Evolutionary conservation across 2,113 vertebrate genomes (phyloP), one percentile per base, ranked within the genome.

Genomic region (Lophius piscatorius): DNA sequence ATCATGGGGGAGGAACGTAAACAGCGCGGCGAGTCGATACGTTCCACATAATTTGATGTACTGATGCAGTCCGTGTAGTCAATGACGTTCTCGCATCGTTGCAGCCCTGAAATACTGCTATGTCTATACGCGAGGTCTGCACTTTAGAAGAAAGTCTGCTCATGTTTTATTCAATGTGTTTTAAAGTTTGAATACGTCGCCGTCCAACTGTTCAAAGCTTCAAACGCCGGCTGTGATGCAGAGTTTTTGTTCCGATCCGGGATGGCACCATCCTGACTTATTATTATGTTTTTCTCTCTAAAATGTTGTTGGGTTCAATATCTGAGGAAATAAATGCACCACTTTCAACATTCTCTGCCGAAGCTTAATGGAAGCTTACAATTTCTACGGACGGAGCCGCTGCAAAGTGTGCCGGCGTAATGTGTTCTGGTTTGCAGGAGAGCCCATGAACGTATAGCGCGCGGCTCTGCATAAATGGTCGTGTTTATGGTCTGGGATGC

Each of bases 381-480:
- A 5, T 3, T 39, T 18, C 34, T 39, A 17, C 28, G 14, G 16
- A 16, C 22, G 31, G 22, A 16, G 24, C n/a, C 12, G 6, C 28
- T 39, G 48, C 9, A 36, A 49, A 44, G 16, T 17, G 31, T 39
- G 41, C 12, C 7, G 22, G 0, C 0, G 20, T 56, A 26, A 31
- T 18, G 35, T 16, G 16, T 31, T 41, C 7, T 57, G 36, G 20
- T 70, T 57, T 56, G 18, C 21, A 16, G 18, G 9, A 41, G 50
- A 49, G 40, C 18, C 39, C 12, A 17, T 60, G 7, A 52, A 11
- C 16, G 7, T 40, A 26, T 10, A 44, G 26, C n/a, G n/a, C 39
- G 22, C 67, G 50, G 45, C 28, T 47, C 11, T 66, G 52, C 48
- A 56, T 71, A 38, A 42, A 74, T 41, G 23, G 9, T n/a, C 28